phyloP scores from a whole-genome alignment of 2,113 vertebrate species.

The Nerophis lumbriciformis region DNA sequence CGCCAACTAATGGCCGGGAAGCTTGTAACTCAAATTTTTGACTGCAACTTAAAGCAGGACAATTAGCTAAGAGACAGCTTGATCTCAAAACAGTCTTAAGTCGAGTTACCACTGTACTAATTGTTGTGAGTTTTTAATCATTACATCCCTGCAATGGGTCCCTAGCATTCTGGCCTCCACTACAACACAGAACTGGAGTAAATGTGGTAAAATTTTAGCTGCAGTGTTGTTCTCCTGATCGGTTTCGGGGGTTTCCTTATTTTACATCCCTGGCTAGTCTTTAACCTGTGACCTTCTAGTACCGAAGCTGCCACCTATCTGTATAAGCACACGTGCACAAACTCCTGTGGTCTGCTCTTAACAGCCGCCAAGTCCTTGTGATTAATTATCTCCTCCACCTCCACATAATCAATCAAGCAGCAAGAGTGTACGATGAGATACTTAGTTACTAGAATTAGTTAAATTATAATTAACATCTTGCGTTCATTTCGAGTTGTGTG shows the following conservation, averaged over 20 bases:
- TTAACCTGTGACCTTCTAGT: not conserved
- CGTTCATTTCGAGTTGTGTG: constrained; percentile 11
- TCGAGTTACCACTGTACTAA: too few species aligned
- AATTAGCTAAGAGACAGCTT: too few species aligned
- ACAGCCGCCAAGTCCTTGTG: constrained; percentile 21
- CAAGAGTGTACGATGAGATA: not conserved
- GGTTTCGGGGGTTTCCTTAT: not conserved
- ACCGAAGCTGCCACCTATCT: not conserved
- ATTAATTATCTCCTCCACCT: constrained; percentile 21
- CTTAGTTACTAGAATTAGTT: constrained; percentile 4
- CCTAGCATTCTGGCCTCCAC: too few species aligned
- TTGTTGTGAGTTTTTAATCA: too few species aligned
- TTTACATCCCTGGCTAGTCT: not conserved
- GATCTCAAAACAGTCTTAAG: too few species aligned
- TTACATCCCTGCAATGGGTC: too few species aligned
- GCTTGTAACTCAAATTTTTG: too few species aligned
- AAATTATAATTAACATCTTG: constrained; percentile 1
- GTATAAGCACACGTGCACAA: not conserved
- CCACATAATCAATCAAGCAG: constrained; percentile 26
- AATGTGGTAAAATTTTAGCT: too few species aligned
- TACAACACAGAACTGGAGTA: too few species aligned
- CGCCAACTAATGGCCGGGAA: too few species aligned
- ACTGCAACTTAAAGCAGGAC: too few species aligned
- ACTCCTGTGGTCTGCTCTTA: constrained; percentile 3
- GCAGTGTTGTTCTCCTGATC: too few species aligned